These are phyloP conservation scores for Sebastes minor DNA, from an alignment of 2,797 vertebrate species.

Conservation along the genomic window DNA sequence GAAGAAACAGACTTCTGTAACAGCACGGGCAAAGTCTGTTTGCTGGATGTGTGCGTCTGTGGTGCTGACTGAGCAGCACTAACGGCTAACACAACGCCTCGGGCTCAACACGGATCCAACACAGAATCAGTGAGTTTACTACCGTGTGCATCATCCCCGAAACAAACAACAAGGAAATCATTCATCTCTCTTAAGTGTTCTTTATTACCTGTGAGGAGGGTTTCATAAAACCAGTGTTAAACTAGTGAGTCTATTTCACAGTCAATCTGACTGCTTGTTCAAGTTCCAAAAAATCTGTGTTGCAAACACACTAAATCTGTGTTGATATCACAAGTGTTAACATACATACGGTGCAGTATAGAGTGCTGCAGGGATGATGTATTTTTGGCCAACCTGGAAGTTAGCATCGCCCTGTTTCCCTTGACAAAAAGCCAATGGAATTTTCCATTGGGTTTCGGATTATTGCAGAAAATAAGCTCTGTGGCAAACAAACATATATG, in stretches of 20 bases:
- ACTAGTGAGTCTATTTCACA: conserved; percentile 19
- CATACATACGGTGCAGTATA: conserved; percentile 24
- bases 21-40: neutral
- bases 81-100: neutral
- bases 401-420: too few relatives aligned
- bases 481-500: too few relatives aligned
- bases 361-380: too few relatives aligned
- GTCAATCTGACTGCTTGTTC: neutral
- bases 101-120: neutral
- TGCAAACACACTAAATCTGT: conserved; percentile 40
- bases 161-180: conserved; percentile 33
- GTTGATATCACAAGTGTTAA: conserved; percentile 43
- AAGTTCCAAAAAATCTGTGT: conserved; percentile 31
- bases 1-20: conserved; percentile 1
- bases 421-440: too few relatives aligned
- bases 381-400: too few relatives aligned
- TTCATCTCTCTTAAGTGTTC: conserved; percentile 40
- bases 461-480: too few relatives aligned
- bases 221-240: conserved; percentile 48
- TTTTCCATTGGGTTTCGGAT: too few relatives aligned
- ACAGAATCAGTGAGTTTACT: neutral
- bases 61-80: conserved; percentile 3
- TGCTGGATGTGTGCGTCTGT: neutral
- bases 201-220: conserved; percentile 64
- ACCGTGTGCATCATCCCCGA: neutral